Conservation (phyloP, 2,797 vertebrate genomes). For the Thamnophis elegans region DNA sequence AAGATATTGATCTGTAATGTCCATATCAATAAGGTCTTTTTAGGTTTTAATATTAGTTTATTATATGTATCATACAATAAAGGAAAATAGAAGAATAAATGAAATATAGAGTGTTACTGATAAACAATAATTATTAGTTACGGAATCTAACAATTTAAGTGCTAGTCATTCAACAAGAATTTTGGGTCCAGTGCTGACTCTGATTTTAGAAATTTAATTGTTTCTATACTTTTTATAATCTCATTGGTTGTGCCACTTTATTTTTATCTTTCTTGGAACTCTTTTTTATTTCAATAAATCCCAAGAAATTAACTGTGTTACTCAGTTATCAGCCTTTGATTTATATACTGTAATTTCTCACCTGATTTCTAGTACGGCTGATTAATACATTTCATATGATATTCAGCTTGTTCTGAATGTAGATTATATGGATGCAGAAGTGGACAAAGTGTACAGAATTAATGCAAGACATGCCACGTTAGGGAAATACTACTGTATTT, state of each 20-base stretch:
- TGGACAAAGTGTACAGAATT: neutral
- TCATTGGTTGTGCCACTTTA: neutral
- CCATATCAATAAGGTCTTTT: neutral
- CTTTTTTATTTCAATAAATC: neutral
- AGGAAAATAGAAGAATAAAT: neutral
- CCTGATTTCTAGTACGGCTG: neutral
- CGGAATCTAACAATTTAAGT: neutral
- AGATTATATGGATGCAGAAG: neutral
- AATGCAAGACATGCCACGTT: neutral
- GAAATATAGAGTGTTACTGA: neutral
- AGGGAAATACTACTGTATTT: neutral
- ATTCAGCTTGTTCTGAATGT: neutral
- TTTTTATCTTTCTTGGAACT: neutral
- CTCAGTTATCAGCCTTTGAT: neutral
- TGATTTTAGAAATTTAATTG: neutral
- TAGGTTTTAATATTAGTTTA: neutral
- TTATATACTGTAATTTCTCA: neutral
- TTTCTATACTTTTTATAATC: neutral
- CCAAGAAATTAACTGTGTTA: neutral
- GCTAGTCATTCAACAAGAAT: neutral
- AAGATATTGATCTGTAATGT: neutral
- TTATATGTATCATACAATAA: neutral
- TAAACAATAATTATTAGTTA: neutral
- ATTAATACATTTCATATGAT: neutral
- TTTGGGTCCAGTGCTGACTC: neutral